A percentile compares a stretch with the other conserved stretches of the same genome.
phyloP scores from a whole-genome alignment of 2,888 invertebrate species.

The Caenorhabditis macrosperma region DNA sequence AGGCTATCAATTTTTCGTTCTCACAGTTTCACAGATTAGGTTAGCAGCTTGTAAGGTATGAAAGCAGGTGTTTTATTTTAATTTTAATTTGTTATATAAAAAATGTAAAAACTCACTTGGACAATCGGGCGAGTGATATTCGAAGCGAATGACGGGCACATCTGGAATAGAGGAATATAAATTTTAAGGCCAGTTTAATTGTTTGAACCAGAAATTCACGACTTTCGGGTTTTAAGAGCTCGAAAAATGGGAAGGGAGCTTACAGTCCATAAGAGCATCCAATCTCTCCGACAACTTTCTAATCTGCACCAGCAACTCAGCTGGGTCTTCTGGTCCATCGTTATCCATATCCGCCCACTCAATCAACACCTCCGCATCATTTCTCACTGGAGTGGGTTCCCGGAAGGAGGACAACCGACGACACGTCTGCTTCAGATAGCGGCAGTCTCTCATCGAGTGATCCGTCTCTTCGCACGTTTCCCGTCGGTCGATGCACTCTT shows the following conservation, averaged over 20 bases:
- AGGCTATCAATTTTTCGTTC: no score
- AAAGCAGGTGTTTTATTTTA: no score
- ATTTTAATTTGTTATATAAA: no score
- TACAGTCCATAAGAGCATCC: constrained; percentile 45
- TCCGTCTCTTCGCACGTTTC: constrained; percentile 35
- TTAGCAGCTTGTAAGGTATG: no score
- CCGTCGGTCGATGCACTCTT: constrained; percentile 48
- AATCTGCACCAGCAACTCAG: constrained; percentile 32
- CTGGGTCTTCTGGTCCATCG: constrained; percentile 13
- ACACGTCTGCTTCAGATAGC: constrained; percentile 44
- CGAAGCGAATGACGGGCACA: constrained; percentile 46
- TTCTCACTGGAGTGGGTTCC: constrained; percentile 21
- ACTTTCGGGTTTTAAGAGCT: no score
- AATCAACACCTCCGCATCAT: not conserved
- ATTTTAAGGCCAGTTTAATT: no score
- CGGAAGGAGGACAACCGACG: constrained; percentile 28
- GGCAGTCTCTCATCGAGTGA: constrained; percentile 41
- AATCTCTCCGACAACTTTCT: constrained; percentile 34
- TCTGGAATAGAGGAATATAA: constrained; percentile 39
- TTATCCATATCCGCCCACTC: constrained; percentile 21
- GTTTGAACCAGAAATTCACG: no score
- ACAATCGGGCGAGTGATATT: constrained; percentile 57
- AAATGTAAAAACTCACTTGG: no score
- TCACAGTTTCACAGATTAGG: no score
- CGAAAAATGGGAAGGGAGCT: no score